phyloP scores from a whole-genome alignment of 2,113 vertebrate species.

The Peromyscus maniculatus region DNA sequence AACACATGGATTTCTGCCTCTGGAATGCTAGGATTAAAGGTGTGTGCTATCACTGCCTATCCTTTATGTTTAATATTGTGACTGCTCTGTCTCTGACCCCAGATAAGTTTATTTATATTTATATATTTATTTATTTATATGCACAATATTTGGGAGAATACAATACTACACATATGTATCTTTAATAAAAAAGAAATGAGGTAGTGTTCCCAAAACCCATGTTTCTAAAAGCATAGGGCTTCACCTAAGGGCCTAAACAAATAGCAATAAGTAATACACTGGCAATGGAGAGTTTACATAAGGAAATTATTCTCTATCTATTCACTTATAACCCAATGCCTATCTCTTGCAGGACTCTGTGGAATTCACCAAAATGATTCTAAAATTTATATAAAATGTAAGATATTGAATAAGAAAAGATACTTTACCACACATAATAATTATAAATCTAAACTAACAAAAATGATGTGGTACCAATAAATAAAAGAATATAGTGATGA shows the following conservation, averaged over 20 bases:
- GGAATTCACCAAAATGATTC: background rate
- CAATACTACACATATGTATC: background rate
- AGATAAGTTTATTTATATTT: no score
- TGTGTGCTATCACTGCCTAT: no score
- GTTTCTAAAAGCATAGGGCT: background rate
- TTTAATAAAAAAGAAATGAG: background rate
- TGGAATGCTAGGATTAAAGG: no score
- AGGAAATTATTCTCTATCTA: background rate
- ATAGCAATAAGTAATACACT: background rate
- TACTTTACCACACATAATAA: background rate
- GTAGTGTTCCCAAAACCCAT: background rate
- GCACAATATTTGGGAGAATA: no score
- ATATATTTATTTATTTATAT: no score
- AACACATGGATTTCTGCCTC: no score
- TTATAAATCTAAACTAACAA: background rate
- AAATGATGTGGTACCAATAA: background rate
- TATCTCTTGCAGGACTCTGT: background rate
- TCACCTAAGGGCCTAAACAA: background rate
- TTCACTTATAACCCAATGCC: background rate
- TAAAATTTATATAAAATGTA: background rate
- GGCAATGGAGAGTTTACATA: background rate
- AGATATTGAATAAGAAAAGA: background rate
- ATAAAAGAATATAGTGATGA: background rate
- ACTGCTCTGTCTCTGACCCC: no score
- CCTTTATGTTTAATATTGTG: no score